phyloP scores from a whole-genome alignment of 2,113 vertebrate species.

The Peromyscus californicus region DNA sequence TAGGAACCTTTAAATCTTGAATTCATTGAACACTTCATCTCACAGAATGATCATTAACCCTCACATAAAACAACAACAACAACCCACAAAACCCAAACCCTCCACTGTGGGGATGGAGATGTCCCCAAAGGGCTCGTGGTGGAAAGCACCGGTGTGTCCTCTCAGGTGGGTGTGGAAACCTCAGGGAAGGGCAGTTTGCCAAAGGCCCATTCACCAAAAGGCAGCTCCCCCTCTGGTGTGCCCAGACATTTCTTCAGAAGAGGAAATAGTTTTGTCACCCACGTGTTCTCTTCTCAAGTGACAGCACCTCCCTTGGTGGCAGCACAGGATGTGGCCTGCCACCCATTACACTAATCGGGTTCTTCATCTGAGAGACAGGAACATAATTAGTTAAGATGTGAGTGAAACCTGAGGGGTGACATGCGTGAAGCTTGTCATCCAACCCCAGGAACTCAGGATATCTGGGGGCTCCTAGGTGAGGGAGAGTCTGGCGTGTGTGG shows the following conservation, averaged over 20 bases:
- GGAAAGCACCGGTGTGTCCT: background rate
- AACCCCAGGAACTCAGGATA: too few relatives aligned
- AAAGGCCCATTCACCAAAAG: background rate
- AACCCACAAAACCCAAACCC: background rate
- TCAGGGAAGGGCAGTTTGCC: background rate
- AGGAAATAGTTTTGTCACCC: background rate
- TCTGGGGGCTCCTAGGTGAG: background rate
- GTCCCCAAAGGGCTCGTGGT: background rate
- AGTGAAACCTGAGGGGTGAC: background rate
- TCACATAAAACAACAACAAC: too few relatives aligned
- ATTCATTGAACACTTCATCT: background rate
- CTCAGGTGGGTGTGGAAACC: background rate
- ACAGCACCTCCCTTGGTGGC: background rate
- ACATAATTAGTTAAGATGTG: too few relatives aligned
- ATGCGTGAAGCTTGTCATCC: accelerated
- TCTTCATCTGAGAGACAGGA: background rate
- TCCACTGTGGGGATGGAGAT: background rate
- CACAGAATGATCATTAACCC: background rate
- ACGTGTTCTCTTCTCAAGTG: accelerated
- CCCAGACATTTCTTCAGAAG: background rate
- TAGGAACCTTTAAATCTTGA: background rate
- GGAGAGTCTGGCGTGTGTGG: background rate
- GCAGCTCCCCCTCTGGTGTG: background rate
- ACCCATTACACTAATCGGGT: background rate
- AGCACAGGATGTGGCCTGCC: background rate